Percentiles rank a stretch among this genome's conserved stretches.
Conservation (phyloP, 2,888 invertebrate genomes). For the Vesta saturnalis region DNA sequence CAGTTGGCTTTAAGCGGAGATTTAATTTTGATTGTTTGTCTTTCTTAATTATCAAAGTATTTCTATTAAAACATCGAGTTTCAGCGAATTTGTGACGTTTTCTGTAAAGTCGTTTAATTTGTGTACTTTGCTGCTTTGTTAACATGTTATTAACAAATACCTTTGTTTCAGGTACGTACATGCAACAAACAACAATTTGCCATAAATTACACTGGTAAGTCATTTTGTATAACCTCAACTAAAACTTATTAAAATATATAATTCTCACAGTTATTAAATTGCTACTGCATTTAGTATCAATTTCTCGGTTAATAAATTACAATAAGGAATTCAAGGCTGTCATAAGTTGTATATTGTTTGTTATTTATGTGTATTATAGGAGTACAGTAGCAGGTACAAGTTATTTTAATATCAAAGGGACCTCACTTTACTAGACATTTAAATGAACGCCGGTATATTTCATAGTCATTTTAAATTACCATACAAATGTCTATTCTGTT, state of each 20-base stretch:
- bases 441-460: neutral
- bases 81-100: too few species aligned
- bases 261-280: too few species aligned
- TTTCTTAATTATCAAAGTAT: too few species aligned
- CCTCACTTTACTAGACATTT: slow-evolving; percentile 4
- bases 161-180: neutral
- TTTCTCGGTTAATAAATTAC: neutral
- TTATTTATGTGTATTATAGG: neutral
- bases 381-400: slow-evolving; percentile 2
- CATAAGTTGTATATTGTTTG: slow-evolving; percentile 12
- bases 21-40: too few species aligned
- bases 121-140: too few species aligned
- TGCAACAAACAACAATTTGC: too few species aligned
- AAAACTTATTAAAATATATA: too few species aligned
- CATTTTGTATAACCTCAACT: too few species aligned
- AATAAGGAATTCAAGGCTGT: slow-evolving; percentile 3
- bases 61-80: too few species aligned
- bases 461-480: slow-evolving; percentile 8
- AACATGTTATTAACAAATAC: neutral
- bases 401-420: slow-evolving; percentile 6
- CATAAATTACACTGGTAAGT: neutral
- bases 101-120: too few species aligned
- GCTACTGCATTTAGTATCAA: neutral
- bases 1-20: too few species aligned
- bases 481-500: slow-evolving; percentile 5